Conservation (phyloP, 2,888 invertebrate species). For the Calephelis perditalis region DNA sequence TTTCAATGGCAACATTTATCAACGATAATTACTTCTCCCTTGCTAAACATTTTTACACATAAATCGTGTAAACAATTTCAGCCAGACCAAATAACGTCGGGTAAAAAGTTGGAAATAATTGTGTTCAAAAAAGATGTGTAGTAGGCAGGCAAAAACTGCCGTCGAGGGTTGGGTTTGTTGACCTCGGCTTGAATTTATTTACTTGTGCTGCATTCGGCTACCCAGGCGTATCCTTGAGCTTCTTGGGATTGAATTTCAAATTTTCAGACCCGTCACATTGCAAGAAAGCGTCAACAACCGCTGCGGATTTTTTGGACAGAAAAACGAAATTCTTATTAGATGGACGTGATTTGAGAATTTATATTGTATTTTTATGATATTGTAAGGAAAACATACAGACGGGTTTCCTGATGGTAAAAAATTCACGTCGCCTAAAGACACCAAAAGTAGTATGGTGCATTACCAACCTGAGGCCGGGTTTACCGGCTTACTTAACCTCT, state of each 20-base stretch:
- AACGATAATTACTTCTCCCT: conserved; percentile 17
- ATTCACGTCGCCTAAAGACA: too few species aligned
- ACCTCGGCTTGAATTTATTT: conserved; percentile 58
- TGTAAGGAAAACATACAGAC: too few species aligned
- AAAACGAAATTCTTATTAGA: conserved; percentile 22
- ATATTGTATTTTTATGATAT: too few species aligned
- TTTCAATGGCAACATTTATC: conserved; percentile 15
- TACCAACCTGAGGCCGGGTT: too few species aligned
- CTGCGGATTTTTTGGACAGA: conserved; percentile 29
- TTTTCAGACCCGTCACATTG: conserved; percentile 64
- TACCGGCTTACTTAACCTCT: too few species aligned
- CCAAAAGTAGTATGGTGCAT: too few species aligned
- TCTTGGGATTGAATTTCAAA: conserved; percentile 72
- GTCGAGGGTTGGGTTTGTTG: conserved; percentile 52
- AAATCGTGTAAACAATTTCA: conserved; percentile 52
- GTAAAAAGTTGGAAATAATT: conserved; percentile 73
- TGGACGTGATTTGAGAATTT: not conserved
- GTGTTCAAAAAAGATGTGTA: conserved; percentile 61
- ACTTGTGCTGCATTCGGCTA: conserved; percentile 44
- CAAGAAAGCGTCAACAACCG: conserved; percentile 50
- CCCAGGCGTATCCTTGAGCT: conserved; percentile 51
- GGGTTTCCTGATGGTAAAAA: too few species aligned
- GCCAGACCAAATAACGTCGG: conserved; percentile 42
- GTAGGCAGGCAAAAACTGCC: conserved; percentile 68
- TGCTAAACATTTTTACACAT: conserved; percentile 54